These are phyloP conservation scores for Diachasmimorpha longicaudata DNA, from an alignment of 1,140 invertebrate species.

Conservation along the genomic window DNA sequence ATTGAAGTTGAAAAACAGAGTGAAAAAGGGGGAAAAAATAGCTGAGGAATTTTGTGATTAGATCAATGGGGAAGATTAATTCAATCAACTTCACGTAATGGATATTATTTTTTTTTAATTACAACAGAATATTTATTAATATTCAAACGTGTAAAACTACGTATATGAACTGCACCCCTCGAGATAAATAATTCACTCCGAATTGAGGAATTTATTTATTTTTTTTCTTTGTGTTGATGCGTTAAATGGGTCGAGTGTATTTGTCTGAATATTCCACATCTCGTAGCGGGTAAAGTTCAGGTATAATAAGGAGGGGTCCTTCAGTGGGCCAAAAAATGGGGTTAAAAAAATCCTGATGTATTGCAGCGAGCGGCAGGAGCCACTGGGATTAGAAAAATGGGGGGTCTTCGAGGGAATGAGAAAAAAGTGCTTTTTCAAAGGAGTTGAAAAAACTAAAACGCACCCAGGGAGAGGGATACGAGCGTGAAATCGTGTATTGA, in stretches of 20 bases:
- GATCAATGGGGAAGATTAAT: not conserved
- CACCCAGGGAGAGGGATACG: conserved; percentile 21
- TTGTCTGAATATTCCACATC: not conserved
- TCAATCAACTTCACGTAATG: not conserved
- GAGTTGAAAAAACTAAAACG: conserved; percentile 19
- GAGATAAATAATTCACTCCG: no score
- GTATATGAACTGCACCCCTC: no score
- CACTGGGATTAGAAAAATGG: conserved; percentile 4
- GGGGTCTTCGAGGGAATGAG: not conserved
- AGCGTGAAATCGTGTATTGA: conserved; percentile 28
- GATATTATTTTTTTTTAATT: not conserved
- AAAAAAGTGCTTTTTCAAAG: conserved; percentile 15
- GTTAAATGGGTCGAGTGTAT: not conserved
- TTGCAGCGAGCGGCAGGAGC: conserved; percentile 6
- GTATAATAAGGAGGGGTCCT: conserved; percentile 1
- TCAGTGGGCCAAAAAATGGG: conserved; percentile 10
- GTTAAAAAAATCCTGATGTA: conserved; percentile 30
- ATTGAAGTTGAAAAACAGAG: not conserved
- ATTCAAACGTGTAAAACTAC: not conserved
- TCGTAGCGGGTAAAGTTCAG: conserved; percentile 1
- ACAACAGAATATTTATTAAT: not conserved
- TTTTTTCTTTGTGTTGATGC: not conserved
- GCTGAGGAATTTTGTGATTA: not conserved
- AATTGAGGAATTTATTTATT: not conserved
- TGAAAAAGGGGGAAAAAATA: not conserved